Evolutionary conservation across 2,113 vertebrate genomes (phyloP), one percentile per base, ranked within the genome.

Genomic region (Pitta sordida): DNA sequence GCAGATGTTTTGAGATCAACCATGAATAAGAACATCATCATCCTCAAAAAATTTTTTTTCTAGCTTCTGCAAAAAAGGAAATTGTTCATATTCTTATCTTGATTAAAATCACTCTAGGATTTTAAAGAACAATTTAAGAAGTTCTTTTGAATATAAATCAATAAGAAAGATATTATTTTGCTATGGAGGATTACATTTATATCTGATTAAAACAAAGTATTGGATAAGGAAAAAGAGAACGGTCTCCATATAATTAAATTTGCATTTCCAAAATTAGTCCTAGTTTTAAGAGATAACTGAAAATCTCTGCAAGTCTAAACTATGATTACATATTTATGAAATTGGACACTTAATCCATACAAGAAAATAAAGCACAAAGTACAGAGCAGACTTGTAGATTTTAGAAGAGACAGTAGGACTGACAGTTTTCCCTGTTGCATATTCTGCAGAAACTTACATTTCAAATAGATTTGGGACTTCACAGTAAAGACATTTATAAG

Each of bases 181-280:
- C 49, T 74, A 81, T 26, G n/a, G n/a, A 90, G 49, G 60, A 71
- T 82, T 60, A 86, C 4, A 51, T 58, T 78, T 52, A 8, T 68
- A 80, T 78, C 84, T 84, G 52, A 94, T 81, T 65, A 83, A 92
- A 93, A 30, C 3, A 90, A 93, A 92, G 67, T 29, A 88, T 5
- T 27, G 49, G 78, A 60, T 43, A 75, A 86, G 29, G 7, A 12
- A 86, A 34, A 78, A 63, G 7, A 62, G 16, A 90, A 65, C 9
- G 56, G 36, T 58, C 9, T 80, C 23, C 23, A 34, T 7, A 53
- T 37, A 92, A 55, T 63, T 78, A 84, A 30, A 44, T 60, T 34
- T 65, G 65, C 21, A 59, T 64, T 86, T 55, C 71, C 51, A 82
- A 74, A 84, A 68, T 76, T 41, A 81, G 11, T 88, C n/a, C 49